Conservation (phyloP, 2,113 vertebrate genomes). For the Megaleporinus macrocephalus region DNA sequence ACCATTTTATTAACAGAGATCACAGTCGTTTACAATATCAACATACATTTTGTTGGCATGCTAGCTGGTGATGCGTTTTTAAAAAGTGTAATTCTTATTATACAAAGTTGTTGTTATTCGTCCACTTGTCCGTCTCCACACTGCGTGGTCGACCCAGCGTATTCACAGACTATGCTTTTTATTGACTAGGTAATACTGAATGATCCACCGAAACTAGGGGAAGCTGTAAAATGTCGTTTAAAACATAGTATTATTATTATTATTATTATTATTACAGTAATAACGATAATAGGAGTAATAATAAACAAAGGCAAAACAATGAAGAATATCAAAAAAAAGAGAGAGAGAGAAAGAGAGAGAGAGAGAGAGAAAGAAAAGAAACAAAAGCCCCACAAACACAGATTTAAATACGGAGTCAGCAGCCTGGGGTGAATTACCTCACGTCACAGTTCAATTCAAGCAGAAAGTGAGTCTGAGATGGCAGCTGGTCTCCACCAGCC, state of each 20-base stretch:
- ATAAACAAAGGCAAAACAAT: constrained; percentile 7
- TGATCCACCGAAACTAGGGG: constrained; percentile 52
- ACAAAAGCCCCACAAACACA: constrained; percentile 24
- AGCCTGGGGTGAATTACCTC: constrained; percentile 8
- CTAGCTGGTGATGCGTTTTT: constrained; percentile 80
- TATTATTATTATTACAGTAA: no score
- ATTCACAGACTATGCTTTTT: constrained; percentile 44
- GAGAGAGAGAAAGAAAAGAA: constrained; percentile 14
- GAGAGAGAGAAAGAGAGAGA: background rate
- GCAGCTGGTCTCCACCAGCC: constrained; percentile 29
- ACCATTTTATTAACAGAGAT: constrained; percentile 88
- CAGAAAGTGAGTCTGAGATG: constrained; percentile 48
- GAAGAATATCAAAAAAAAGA: constrained; percentile 12
- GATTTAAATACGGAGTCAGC: constrained; percentile 10
- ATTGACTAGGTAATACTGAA: constrained; percentile 56
- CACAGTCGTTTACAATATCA: constrained; percentile 93
- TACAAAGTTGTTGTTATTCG: constrained; percentile 56
- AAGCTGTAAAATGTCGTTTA: constrained; percentile 32
- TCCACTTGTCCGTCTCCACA: constrained; percentile 34
- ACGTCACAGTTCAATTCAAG: constrained; percentile 41
- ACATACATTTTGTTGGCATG: constrained; percentile 88
- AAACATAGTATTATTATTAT: constrained; percentile 13
- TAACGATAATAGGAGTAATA: background rate
- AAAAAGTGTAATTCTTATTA: constrained; percentile 57
- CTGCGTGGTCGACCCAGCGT: constrained; percentile 32